Evolutionary conservation across 2,113 vertebrate species (phyloP), one percentile per base, ranked within the genome.

Genomic region (Peromyscus californicus): DNA sequence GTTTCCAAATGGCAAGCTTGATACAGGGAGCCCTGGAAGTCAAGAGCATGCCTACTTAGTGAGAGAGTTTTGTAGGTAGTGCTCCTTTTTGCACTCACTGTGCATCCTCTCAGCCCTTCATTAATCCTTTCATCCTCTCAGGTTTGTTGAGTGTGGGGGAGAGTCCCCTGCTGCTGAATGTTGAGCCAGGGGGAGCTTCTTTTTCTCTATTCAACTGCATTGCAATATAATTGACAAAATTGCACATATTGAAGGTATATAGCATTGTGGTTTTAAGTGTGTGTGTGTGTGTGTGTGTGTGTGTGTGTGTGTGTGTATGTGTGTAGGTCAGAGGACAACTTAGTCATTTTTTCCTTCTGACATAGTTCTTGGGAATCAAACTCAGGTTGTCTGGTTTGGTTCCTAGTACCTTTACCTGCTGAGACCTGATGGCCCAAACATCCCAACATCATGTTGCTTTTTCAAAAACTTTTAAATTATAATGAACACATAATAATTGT

Each of bases 81-180:
- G 12, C 45, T 72, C 51, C 57, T 29, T 33, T 78, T 1, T 0
- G 21, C 1, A 17, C 7, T 36, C 21, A 19, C 5, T 16, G 1
- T 6, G 54, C 48, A 48, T 42, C 54, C 31, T 59, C 19, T 59
- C 11, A n/a, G 5, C 10, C 36, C 48, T 42, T 65, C 48, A 3
- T 67, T 45, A 51, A 67, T 29, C n/a, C 36, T 42, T 7, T 29
- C 0, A 0, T 74, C 31, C 51, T 65, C 54, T n/a, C 12, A 45
- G 45, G 42, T 92, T 78, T 45, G 2, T 4, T n/a, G 51, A 33
- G 26, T 12, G 7, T 9, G 13, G 26, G 31, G 12, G 79, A 67
- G 75, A 72, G 65, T 51, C 2, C 1, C 2, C 24, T 16, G 19
- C 19, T 13, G 16, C 8, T 67, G 19, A 45, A 13, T 59, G 11